Percentiles rank a stretch among this genome's conserved stretches.
These are phyloP conservation scores for Neoarius graeffei DNA, from an alignment of 2,113 vertebrate species.

Conservation along the genomic window DNA sequence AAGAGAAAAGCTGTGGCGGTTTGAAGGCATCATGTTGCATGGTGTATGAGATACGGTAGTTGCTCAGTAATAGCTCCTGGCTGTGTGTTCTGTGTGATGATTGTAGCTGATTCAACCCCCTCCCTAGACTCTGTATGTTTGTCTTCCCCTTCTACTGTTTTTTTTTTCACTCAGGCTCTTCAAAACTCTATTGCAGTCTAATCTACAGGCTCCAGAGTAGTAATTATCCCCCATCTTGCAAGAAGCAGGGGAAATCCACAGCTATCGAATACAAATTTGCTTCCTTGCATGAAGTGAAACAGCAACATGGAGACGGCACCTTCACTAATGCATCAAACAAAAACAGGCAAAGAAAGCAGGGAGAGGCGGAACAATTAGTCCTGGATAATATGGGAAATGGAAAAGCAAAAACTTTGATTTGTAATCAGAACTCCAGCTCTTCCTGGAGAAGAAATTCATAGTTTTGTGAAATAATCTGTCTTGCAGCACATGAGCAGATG, in stretches of 20 bases:
- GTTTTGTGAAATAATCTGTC: conserved; percentile 52
- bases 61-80: conserved; percentile 29
- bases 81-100: conserved; percentile 36
- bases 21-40: conserved; percentile 8
- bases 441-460: conserved; percentile 58
- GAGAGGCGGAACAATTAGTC: conserved; percentile 60
- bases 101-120: conserved; percentile 20
- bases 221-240: conserved; percentile 72
- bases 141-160: conserved; percentile 48
- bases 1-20: not conserved
- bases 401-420: conserved; percentile 50
- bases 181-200: conserved; percentile 60
- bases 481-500: conserved; percentile 32
- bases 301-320: conserved; percentile 64
- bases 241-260: conserved; percentile 66
- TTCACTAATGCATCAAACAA: conserved; percentile 57
- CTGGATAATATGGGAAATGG: conserved; percentile 63
- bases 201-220: conserved; percentile 60
- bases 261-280: conserved; percentile 73
- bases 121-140: conserved; percentile 27
- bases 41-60: conserved; percentile 14
- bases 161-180: conserved; percentile 45
- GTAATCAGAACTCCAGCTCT: conserved; percentile 52
- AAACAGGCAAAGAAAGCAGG: conserved; percentile 42
- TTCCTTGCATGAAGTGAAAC: conserved; percentile 67